Percentiles rank a stretch among this genome's conserved stretches.
Evolutionary conservation across 23 tunicate genomes (phyloP).

Genomic region (Halocynthia roretzi): DNA sequence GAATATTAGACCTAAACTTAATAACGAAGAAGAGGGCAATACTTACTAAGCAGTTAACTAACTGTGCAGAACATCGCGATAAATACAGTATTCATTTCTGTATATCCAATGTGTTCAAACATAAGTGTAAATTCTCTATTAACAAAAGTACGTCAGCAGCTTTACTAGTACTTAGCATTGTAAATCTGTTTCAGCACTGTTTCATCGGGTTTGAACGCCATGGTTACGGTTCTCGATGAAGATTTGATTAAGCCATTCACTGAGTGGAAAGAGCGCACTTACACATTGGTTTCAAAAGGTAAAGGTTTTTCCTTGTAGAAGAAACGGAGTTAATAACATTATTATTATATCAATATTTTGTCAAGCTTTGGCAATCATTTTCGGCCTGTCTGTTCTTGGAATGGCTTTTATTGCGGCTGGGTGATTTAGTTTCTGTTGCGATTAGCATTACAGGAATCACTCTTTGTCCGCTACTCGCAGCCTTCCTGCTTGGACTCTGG

Average conservation of each 20-base stretch:
- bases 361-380: background rate
- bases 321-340: background rate
- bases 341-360: background rate
- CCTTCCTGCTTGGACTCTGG: conserved; percentile 12
- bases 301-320: background rate
- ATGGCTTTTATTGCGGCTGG: background rate
- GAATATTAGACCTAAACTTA: background rate
- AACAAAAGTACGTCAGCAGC: too few species aligned
- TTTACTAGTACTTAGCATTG: too few species aligned
- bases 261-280: conserved; percentile 36
- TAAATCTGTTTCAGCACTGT: conserved; percentile 40
- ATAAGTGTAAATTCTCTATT: too few species aligned
- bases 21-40: background rate
- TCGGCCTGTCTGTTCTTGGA: background rate
- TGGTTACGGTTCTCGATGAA: conserved; percentile 42
- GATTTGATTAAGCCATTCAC: conserved; percentile 43
- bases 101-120: too few species aligned
- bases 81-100: too few species aligned
- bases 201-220: conserved; percentile 54
- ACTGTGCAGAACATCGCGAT: background rate
- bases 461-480: conserved; percentile 3
- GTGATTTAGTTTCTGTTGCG: conserved; percentile 4
- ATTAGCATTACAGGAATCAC: background rate
- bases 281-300: conserved; percentile 57
- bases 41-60: background rate